A percentile compares a stretch with the other conserved stretches of the same genome.
Evolutionary conservation across 2,113 vertebrate genomes (phyloP).

Genomic region (Strix aluco): DNA sequence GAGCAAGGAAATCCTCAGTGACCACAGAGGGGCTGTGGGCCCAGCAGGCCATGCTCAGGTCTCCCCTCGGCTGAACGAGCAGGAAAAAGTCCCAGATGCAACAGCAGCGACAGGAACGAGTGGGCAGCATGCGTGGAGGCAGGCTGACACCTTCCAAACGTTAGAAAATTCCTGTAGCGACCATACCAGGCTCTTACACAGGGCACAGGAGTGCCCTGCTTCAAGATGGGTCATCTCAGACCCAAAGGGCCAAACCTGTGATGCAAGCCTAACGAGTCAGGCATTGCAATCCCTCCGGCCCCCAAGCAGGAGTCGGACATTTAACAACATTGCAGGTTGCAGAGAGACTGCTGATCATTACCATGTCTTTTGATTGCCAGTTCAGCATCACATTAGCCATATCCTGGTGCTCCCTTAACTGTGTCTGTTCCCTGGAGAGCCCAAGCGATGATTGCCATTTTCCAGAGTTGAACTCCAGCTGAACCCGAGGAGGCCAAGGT

Average conservation of each 20-base stretch:
- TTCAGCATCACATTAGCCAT: background rate
- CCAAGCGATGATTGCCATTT: background rate
- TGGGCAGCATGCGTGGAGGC: rapidly evolving
- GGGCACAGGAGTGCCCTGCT: background rate
- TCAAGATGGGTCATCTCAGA: background rate
- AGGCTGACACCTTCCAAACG: background rate
- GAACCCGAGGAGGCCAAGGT: background rate
- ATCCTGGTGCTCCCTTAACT: background rate
- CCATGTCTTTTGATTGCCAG: background rate
- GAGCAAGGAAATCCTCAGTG: background rate
- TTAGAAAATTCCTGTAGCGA: rapidly evolving
- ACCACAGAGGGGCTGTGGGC: background rate
- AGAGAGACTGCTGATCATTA: background rate
- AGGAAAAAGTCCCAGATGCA: background rate
- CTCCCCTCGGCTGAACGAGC: background rate
- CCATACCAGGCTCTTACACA: background rate
- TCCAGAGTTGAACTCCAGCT: background rate
- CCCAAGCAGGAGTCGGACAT: background rate
- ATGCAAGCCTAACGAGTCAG: background rate
- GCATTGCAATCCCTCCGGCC: rapidly evolving
- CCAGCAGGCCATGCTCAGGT: rapidly evolving
- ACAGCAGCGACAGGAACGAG: background rate
- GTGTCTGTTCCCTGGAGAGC: rapidly evolving
- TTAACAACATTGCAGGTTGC: background rate
- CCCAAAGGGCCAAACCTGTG: background rate